A percentile compares a stretch with the other conserved stretches of the same genome.
These are phyloP conservation scores for Bujurquina vittata DNA, from an alignment of 2,113 vertebrate genomes.

Conservation along the genomic window DNA sequence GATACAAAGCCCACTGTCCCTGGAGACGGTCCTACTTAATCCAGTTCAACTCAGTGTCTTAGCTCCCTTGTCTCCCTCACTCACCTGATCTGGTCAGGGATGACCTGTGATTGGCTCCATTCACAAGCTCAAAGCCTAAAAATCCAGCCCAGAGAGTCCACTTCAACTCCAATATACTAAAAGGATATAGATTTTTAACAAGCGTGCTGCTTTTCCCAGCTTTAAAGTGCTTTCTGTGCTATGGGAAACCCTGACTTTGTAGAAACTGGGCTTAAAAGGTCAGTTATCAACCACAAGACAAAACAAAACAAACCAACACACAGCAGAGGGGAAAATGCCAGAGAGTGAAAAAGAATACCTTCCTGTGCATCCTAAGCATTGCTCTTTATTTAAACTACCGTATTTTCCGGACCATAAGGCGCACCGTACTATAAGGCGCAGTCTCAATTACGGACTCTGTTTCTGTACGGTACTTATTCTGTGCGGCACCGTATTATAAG, in stretches of 20 bases:
- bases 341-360: background rate
- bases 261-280: background rate
- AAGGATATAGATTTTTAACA: background rate
- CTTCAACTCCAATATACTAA: background rate
- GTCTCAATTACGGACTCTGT: no score
- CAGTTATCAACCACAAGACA: background rate
- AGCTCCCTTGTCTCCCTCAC: background rate
- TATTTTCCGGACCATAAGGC: no score
- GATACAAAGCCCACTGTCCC: no score
- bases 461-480: no score
- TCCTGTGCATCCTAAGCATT: background rate
- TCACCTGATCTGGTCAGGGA: background rate
- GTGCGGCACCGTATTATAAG: no score
- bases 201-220: no score
- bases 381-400: slow-evolving; percentile 4
- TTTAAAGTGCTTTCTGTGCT: background rate
- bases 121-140: background rate
- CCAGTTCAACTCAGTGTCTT: background rate
- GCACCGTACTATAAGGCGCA: no score
- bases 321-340: background rate
- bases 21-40: no score
- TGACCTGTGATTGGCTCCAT: background rate
- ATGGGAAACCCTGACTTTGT: background rate
- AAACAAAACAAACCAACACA: no score
- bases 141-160: background rate